These are phyloP conservation scores for Neoarius graeffei DNA, from an alignment of 2,113 vertebrate species.

Conservation along the genomic window DNA sequence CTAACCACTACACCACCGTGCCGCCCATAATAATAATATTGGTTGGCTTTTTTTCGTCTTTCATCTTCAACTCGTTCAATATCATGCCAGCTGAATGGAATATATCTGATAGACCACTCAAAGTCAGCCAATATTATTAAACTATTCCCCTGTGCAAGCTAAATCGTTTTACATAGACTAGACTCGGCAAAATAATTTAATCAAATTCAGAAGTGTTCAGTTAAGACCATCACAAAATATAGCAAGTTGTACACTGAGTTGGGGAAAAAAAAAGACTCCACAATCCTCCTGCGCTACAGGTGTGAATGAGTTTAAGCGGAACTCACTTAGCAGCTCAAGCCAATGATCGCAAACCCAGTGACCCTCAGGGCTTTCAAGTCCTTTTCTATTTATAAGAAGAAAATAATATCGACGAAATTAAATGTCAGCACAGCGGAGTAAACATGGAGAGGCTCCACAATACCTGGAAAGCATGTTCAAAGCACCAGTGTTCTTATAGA, in stretches of 20 bases:
- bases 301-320: constrained; percentile 44
- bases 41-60: no score
- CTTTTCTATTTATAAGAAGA: constrained; percentile 37
- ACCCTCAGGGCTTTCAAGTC: constrained; percentile 39
- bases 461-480: constrained; percentile 48
- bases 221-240: not conserved
- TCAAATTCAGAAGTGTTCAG: not conserved
- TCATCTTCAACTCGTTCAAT: no score
- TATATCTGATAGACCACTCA: not conserved
- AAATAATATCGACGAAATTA: constrained; percentile 40
- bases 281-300: constrained; percentile 11
- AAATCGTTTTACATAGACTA: not conserved
- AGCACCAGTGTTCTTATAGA: constrained; percentile 39
- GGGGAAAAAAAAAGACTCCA: not conserved
- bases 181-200: not conserved
- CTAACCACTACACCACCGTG: no score
- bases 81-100: no score
- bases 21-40: no score
- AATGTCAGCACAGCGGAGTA: constrained; percentile 47
- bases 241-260: not conserved
- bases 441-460: constrained; percentile 35
- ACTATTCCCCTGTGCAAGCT: not conserved
- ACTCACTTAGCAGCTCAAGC: constrained; percentile 26
- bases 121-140: no score
- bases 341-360: constrained; percentile 42